A percentile compares a stretch with the other conserved stretches of the same genome.
Conservation (phyloP, 2,113 vertebrate species). For the Crotalus helleri region DNA sequence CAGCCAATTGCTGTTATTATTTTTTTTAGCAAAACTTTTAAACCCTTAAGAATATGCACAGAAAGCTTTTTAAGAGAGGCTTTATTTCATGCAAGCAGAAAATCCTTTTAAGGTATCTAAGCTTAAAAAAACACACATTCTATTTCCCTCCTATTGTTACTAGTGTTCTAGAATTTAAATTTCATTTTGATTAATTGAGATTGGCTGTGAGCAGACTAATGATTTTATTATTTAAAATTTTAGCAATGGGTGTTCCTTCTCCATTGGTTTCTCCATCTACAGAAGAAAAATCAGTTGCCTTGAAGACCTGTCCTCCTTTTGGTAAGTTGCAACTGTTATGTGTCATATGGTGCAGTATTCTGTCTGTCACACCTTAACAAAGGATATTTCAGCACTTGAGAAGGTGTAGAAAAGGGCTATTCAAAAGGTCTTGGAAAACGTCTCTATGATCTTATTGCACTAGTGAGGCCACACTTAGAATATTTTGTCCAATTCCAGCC, state of each 20-base stretch:
- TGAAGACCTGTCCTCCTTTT: not conserved
- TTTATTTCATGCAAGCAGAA: not conserved
- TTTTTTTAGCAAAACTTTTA: not conserved
- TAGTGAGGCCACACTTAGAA: too few relatives aligned
- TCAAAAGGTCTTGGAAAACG: not conserved
- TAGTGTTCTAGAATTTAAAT: not conserved
- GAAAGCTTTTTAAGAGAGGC: not conserved
- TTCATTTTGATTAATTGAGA: not conserved
- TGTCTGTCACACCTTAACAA: not conserved
- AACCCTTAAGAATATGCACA: not conserved
- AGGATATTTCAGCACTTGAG: not conserved
- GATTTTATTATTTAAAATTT: not conserved
- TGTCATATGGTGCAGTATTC: too few relatives aligned
- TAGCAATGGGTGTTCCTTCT: constrained; percentile 5
- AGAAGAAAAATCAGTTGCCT: not conserved
- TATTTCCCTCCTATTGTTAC: not conserved
- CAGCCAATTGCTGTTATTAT: not conserved
- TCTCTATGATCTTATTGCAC: too few relatives aligned
- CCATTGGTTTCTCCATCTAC: not conserved
- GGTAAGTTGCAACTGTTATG: not conserved
- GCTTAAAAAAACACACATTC: not conserved
- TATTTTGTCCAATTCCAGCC: too few relatives aligned
- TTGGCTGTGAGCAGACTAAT: not conserved
- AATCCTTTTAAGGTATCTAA: not conserved
- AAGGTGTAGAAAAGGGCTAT: not conserved